Evolutionary conservation across 2,888 invertebrate species (phyloP).

Genomic region (Drosophila greeni): DNA sequence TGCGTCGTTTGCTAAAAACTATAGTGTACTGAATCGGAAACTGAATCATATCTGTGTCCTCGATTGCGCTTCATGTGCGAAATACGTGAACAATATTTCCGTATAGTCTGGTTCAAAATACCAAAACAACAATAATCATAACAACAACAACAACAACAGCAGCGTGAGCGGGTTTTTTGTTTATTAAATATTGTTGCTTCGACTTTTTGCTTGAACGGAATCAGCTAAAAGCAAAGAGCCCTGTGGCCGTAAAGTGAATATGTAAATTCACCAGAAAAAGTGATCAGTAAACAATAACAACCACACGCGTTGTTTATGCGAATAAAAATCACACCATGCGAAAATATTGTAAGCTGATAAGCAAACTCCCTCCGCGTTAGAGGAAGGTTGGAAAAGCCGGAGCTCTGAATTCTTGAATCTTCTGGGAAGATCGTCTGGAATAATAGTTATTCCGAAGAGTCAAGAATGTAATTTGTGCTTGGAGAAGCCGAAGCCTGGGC

Average conservation of each 20-base stretch:
- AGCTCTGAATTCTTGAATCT: background rate
- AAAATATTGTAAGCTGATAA: slow-evolving; percentile 34
- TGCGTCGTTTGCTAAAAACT: slow-evolving; percentile 17
- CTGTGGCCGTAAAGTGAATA: slow-evolving; percentile 34
- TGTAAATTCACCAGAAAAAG: slow-evolving; percentile 35
- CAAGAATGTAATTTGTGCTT: background rate
- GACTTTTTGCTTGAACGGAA: slow-evolving; percentile 8
- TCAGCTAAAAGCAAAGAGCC: slow-evolving; percentile 13
- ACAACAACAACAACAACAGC: slow-evolving; percentile 27
- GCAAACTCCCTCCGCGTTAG: slow-evolving; percentile 6
- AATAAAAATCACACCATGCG: slow-evolving; percentile 46
- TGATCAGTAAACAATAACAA: slow-evolving; percentile 38
- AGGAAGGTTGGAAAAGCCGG: slow-evolving; percentile 9
- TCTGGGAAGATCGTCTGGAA: background rate
- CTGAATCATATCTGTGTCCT: slow-evolving; percentile 43
- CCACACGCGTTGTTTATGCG: slow-evolving; percentile 57
- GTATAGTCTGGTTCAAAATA: slow-evolving; percentile 34
- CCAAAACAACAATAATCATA: slow-evolving; percentile 22
- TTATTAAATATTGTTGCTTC: slow-evolving; percentile 32
- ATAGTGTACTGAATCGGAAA: slow-evolving; percentile 5
- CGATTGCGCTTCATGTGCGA: slow-evolving; percentile 33
- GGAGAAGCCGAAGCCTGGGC: background rate
- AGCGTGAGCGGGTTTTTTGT: slow-evolving; percentile 20
- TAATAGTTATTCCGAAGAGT: background rate
- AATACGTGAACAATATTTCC: slow-evolving; percentile 51